Base-by-base conservation (phyloP, 1,140 invertebrate species). In the Teleogryllus occipitalis region DNA sequence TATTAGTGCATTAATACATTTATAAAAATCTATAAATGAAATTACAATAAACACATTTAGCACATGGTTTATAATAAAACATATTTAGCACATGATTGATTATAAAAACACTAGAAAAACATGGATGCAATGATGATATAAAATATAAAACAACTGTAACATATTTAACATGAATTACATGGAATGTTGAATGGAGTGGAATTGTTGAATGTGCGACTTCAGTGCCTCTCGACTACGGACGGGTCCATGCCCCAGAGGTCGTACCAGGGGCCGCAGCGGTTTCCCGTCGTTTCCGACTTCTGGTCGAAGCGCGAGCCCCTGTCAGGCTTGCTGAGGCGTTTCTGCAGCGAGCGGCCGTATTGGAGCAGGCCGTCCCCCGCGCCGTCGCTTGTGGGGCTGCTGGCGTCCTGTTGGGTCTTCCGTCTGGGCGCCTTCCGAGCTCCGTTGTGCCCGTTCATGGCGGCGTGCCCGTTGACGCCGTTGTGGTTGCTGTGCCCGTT, bases 231-330 rank as follows among this genome's bases (percentile, higher is more conserved):
- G 12, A 22, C 86, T 74, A 88, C 87, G 8, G 88, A 90, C 21
- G 86, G 84, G 82, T 90, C 89, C n/a, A 88, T 84, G 1, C 92
- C 93, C 94, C 94, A 95, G 72, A 95, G 89, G 85, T 95, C 93
- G 83, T 95, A 96, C 95, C 95, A 96, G 0, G 94, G 94, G 1
- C 94, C 94, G 84, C 94, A 95, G 80, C 93, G 93, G 82, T 93
- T 92, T 49, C 88, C 87, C 82, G 83, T 85, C 83, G 83, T 89
- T 47, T 88, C 87, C 54, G 90, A 89, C 79, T 85, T 85, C 82
- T 90, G 88, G 77, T 90, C 88, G 77, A 90, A 87, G 80, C 88
- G 88, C 39, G 85, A 85, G 8, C 83, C 85, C 65, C 87, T 85
- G 73, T 88, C 86, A 0, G 86, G 85, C 80, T 85, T 86, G 80